Evolutionary conservation across 2,797 vertebrate species (phyloP).

Genomic region (Serranus cabrilla): DNA sequence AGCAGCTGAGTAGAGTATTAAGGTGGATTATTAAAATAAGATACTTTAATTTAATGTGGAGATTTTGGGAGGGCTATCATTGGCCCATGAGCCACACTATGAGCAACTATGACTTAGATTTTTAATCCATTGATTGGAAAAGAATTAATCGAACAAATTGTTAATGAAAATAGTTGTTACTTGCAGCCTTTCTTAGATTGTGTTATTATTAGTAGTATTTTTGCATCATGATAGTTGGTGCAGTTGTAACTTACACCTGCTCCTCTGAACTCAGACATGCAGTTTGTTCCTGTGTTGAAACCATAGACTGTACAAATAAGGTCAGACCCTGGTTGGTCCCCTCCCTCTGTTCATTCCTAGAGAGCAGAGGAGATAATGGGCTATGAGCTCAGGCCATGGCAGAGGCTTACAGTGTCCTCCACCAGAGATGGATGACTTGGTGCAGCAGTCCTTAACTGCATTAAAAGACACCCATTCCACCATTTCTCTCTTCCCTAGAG

Average conservation of each 20-base stretch:
- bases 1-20: too few relatives aligned
- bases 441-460: slow-evolving; percentile 40
- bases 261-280: background rate
- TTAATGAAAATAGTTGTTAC: background rate
- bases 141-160: background rate
- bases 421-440: slow-evolving; percentile 45
- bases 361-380: slow-evolving; percentile 42
- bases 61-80: too few relatives aligned
- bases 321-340: background rate
- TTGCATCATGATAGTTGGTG: background rate
- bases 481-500: slow-evolving; percentile 37
- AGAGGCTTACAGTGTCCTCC: slow-evolving; percentile 41
- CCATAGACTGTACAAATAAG: too few relatives aligned
- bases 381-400: slow-evolving; percentile 22
- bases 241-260: background rate
- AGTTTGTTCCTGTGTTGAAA: slow-evolving; percentile 3
- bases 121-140: background rate
- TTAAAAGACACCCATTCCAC: slow-evolving; percentile 38
- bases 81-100: too few relatives aligned
- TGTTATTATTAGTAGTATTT: background rate
- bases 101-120: too few relatives aligned
- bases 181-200: background rate
- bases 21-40: too few relatives aligned
- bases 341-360: slow-evolving; percentile 25
- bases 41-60: too few relatives aligned